phyloP scores from a whole-genome alignment of 2,797 vertebrate genomes.

The Xenops minutus region DNA sequence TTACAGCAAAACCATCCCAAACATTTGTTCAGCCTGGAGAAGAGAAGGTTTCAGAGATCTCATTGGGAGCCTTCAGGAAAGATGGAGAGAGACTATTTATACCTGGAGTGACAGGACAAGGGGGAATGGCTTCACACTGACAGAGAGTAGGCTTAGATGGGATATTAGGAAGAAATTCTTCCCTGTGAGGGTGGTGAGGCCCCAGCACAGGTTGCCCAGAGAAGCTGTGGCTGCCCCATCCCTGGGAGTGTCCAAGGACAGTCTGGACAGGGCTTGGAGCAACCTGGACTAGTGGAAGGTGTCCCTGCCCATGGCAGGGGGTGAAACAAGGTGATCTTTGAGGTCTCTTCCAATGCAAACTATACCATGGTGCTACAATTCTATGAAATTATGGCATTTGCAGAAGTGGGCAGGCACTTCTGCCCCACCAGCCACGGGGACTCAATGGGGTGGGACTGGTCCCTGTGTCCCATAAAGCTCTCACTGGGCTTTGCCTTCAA shows the following conservation, averaged over 20 bases:
- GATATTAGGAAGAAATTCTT: not conserved
- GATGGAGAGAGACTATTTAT: not conserved
- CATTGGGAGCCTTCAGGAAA: too few relatives aligned
- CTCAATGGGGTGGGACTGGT: too few relatives aligned
- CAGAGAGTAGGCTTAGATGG: not conserved
- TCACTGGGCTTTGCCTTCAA: not conserved
- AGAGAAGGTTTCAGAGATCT: not conserved
- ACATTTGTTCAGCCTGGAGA: not conserved
- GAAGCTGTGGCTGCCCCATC: not conserved
- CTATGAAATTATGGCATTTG: not conserved
- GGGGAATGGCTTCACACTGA: not conserved
- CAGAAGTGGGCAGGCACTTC: not conserved
- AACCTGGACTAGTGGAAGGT: not conserved
- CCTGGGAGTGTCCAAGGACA: not conserved
- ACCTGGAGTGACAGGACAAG: not conserved
- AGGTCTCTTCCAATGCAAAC: not conserved
- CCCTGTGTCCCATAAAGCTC: not conserved
- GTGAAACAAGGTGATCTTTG: not conserved
- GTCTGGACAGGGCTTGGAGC: not conserved
- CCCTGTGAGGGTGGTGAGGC: not conserved
- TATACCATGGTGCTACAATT: too few relatives aligned
- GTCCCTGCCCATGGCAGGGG: not conserved
- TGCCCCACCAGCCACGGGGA: not conserved
- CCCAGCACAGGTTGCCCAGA: not conserved
- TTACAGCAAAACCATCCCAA: not conserved